Conservation (phyloP, 2,797 vertebrate species). For the Tragelaphus eurycerus region DNA sequence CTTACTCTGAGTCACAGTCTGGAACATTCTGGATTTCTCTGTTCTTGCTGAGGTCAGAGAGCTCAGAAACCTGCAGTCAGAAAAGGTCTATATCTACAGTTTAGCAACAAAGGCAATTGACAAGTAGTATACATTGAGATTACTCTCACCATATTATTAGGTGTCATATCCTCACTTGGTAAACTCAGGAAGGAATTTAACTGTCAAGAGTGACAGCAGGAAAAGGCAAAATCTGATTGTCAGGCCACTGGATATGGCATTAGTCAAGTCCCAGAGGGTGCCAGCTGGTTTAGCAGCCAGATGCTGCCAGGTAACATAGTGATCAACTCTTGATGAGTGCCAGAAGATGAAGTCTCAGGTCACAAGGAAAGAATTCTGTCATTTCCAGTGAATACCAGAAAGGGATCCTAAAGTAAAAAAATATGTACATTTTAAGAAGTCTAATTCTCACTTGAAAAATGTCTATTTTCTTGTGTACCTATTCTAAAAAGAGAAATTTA, state of each 20-base stretch:
- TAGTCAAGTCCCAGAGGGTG: background rate
- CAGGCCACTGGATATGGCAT: conserved; percentile 29
- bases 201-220: conserved; percentile 43
- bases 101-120: background rate
- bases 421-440: background rate
- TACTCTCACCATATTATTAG: background rate
- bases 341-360: conserved; percentile 17
- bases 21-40: background rate
- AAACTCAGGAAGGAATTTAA: background rate
- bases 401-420: background rate
- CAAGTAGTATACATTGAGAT: background rate
- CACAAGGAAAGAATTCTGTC: conserved; percentile 10
- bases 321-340: background rate
- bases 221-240: conserved; percentile 21
- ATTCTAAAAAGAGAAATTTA: background rate
- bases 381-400: background rate
- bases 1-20: background rate
- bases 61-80: background rate
- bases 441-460: background rate
- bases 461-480: background rate
- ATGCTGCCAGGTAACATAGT: background rate
- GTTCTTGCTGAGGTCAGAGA: background rate
- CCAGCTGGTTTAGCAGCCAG: conserved; percentile 38
- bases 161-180: background rate
- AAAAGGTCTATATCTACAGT: background rate